Evolutionary conservation across 2,113 vertebrate genomes (phyloP).

Genomic region (Bucco capensis): DNA sequence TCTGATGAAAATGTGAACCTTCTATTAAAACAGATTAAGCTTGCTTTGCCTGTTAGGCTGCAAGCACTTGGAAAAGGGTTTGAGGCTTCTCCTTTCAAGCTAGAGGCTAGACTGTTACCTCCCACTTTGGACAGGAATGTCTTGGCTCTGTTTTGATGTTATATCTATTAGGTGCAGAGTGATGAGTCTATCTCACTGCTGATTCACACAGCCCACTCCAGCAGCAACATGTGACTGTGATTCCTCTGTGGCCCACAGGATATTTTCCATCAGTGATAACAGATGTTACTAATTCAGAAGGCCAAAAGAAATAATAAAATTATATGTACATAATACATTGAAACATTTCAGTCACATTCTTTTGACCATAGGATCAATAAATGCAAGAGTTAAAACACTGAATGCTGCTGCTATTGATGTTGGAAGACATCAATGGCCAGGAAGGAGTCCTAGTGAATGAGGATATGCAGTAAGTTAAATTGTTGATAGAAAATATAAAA

Average conservation of each 20-base stretch:
- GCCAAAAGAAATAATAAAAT: constrained; percentile 52
- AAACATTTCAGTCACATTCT: constrained; percentile 14
- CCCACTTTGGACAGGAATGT: constrained; percentile 68
- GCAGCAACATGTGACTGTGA: constrained; percentile 59
- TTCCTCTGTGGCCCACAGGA: constrained; percentile 61
- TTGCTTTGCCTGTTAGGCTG: not conserved
- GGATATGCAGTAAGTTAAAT: not conserved
- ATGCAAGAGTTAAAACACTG: not conserved
- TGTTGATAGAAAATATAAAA: not conserved
- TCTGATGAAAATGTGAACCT: not conserved
- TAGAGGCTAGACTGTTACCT: constrained; percentile 18
- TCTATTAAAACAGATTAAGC: not conserved
- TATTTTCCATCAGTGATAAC: constrained; percentile 67
- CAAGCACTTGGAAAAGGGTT: not conserved
- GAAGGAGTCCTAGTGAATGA: not conserved
- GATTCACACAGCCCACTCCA: constrained; percentile 66
- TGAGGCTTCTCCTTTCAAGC: constrained; percentile 18
- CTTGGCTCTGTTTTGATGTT: constrained; percentile 66
- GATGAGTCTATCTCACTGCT: constrained; percentile 71
- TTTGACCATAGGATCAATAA: not conserved
- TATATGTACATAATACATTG: constrained; percentile 17
- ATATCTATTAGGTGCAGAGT: constrained; percentile 72
- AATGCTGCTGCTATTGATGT: not conserved
- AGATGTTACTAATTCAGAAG: constrained; percentile 64
- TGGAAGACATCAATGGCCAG: not conserved